phyloP scores from a whole-genome alignment of 1,140 invertebrate genomes.

The Dreissena rostriformis region DNA sequence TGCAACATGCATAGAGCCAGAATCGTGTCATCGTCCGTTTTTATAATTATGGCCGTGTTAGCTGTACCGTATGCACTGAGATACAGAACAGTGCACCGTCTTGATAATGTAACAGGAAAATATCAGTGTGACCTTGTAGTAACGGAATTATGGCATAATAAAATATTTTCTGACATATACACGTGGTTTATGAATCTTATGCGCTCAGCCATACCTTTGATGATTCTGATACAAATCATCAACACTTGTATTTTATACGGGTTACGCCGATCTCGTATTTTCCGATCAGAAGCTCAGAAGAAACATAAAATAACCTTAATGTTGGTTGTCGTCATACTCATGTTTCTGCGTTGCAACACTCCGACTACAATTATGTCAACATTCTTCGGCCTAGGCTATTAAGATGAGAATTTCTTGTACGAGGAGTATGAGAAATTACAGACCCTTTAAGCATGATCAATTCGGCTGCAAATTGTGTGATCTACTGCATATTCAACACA shows the following conservation, averaged over 20 bases:
- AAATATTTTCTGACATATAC: conserved; percentile 84
- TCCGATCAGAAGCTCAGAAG: conserved; percentile 41
- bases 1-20: too few species aligned
- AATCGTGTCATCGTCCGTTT: conserved; percentile 68
- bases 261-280: too few species aligned
- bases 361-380: conserved; percentile 86
- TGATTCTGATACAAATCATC: too few species aligned
- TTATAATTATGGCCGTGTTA: conserved; percentile 68
- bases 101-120: too few species aligned
- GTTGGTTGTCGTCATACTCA: conserved; percentile 88
- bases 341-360: conserved; percentile 89
- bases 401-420: conserved; percentile 78
- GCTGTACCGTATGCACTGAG: too few species aligned
- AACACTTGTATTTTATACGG: too few species aligned
- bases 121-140: conserved; percentile 61
- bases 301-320: conserved; percentile 87
- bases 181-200: conserved; percentile 76
- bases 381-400: conserved; percentile 76
- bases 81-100: too few species aligned
- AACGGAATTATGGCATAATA: conserved; percentile 57
- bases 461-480: conserved; percentile 88
- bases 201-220: too few species aligned
- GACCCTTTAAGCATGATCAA: conserved; percentile 89
- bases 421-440: conserved; percentile 87
- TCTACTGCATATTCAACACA: conserved; percentile 89